A percentile compares a stretch with the other conserved stretches of the same genome.
Conservation (phyloP, 2,888 invertebrate species). For the Ormyrus labotus region DNA sequence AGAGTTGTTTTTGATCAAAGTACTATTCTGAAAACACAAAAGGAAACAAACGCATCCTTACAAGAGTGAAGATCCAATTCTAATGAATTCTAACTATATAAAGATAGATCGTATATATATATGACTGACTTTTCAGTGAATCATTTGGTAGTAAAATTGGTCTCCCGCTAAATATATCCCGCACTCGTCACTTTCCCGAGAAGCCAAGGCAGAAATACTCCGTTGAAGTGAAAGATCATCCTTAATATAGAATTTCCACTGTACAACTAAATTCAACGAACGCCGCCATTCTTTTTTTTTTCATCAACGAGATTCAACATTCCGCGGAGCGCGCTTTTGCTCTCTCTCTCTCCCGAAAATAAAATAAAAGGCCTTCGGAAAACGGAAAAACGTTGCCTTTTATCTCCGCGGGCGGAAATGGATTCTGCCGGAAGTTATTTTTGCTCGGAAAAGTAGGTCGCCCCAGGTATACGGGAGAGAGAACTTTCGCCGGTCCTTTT, state of each 20-base stretch:
- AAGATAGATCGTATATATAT: background rate
- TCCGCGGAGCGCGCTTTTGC: too few species aligned
- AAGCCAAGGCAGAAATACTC: constrained; percentile 3
- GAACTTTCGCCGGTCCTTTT: background rate
- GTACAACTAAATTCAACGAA: too few species aligned
- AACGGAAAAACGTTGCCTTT: constrained; percentile 20
- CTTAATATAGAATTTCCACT: constrained; percentile 19
- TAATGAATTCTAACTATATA: constrained; percentile 17
- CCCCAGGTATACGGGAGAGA: too few species aligned
- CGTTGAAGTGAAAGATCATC: background rate
- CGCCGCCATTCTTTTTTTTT: too few species aligned
- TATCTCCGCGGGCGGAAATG: constrained; percentile 31
- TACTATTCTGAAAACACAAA: too few species aligned
- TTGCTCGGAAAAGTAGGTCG: too few species aligned
- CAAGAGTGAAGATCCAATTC: background rate
- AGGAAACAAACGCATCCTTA: background rate
- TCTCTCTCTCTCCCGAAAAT: too few species aligned
- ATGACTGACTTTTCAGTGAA: constrained; percentile 1
- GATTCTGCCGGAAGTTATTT: background rate
- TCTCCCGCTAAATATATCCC: background rate
- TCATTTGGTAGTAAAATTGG: constrained; percentile 24
- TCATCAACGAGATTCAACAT: too few species aligned
- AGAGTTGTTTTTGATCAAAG: too few species aligned
- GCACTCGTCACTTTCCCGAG: constrained; percentile 28
- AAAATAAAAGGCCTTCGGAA: background rate